Evolutionary conservation across 53 echinoderm and acorn worm species (phyloP), one percentile per base, ranked within the genome.

Genomic region (Temnopleurus reevesii): DNA sequence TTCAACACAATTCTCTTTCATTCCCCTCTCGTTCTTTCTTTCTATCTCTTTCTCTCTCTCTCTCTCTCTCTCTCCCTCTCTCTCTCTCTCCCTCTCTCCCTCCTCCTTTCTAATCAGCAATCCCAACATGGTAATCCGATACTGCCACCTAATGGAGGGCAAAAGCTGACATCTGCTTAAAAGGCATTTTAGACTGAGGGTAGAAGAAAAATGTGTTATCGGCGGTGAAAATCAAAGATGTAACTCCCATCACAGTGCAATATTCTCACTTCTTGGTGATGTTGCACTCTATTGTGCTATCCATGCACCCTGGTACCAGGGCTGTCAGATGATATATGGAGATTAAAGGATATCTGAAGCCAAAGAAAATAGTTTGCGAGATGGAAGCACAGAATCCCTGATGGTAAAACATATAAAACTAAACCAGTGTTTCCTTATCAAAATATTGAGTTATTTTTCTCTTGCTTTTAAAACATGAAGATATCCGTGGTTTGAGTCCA

Each of bases 151-250:
- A 66, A 66, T 66, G 66, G 66, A 66, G 66, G 35, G 66, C 66
- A 66, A 66, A 66, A 66, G 41, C 21, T 66, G 66, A 66, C 66
- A 66, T 41, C 66, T 66, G 36, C 66, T 66, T 66, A 66, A 66
- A 66, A 66, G 66, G 66, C 41, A 66, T 41, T 66, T 66, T 66
- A n/a, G 66, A 66, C 66, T 6, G 66, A 66, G 66, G 66, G 66
- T 35, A 41, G 41, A 66, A 66, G 41, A 41, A 66, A 66, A 66
- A 66, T 66, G 66, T 66, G 66, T 66, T 66, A 36, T 66, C 66
- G 66, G 66, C 66, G 66, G 66, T 18, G 38, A 66, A 66, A 66
- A 66, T 66, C 66, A 66, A 66, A 66, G 66, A 18, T 41, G 66
- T 66, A 2, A 1, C 36, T 41, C 66, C 7, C 66, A 38, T 66